A percentile compares a stretch with the other conserved stretches of the same genome.
Conservation (phyloP, 2,113 vertebrate species). For the Scomber japonicus region DNA sequence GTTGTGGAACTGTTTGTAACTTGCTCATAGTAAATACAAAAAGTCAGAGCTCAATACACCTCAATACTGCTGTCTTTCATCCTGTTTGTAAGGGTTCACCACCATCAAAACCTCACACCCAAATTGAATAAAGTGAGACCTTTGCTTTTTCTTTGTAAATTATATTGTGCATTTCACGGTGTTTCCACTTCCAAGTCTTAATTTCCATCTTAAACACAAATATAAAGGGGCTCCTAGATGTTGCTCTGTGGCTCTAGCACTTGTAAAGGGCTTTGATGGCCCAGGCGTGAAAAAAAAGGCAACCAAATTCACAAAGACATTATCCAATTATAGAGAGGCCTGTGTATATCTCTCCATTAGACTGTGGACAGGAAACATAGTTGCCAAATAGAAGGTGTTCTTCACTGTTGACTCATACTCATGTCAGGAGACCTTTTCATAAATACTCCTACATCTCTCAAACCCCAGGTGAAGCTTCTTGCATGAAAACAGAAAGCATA, state of each 20-base stretch:
- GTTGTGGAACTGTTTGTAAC: too few relatives aligned
- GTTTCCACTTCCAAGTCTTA: slow-evolving; percentile 30
- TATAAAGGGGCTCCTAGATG: neutral
- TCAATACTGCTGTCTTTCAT: too few relatives aligned
- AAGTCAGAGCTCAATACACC: too few relatives aligned
- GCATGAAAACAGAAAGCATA: neutral
- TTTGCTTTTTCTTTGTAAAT: neutral
- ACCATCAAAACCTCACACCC: too few relatives aligned
- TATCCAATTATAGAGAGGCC: neutral
- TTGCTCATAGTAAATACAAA: too few relatives aligned
- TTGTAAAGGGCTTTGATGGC: neutral
- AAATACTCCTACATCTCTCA: neutral
- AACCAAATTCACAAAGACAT: too few relatives aligned
- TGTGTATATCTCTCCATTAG: neutral
- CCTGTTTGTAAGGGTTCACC: too few relatives aligned
- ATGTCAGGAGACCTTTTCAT: neutral
- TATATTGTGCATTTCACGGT: neutral
- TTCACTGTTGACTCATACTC: neutral
- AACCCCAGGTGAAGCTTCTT: neutral
- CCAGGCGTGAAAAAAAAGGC: too few relatives aligned
- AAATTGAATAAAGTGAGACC: slow-evolving; percentile 7
- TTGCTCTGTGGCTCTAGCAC: neutral
- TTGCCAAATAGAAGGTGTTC: neutral
- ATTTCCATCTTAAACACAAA: slow-evolving; percentile 27
- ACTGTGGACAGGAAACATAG: neutral